These are phyloP conservation scores for Yoshiicerus persimilis DNA, from an alignment of 1,140 invertebrate genomes.

Conservation along the genomic window DNA sequence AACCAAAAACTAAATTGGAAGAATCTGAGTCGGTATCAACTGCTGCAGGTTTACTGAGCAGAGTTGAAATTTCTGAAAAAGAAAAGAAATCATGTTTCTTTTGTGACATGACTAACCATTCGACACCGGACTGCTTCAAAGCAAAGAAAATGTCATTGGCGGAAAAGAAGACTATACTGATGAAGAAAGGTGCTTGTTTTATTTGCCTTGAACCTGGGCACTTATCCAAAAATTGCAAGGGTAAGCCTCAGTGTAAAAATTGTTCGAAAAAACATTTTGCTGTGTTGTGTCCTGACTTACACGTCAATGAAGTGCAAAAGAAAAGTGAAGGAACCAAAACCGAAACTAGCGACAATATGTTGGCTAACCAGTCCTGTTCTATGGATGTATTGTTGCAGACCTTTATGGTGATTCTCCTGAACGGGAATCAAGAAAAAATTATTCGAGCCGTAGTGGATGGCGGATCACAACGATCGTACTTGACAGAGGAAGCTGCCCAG, in stretches of 20 bases:
- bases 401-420: background rate
- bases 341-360: background rate
- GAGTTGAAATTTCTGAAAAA: background rate
- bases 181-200: background rate
- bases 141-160: background rate
- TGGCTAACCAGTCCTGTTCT: background rate
- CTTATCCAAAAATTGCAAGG: background rate
- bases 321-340: background rate
- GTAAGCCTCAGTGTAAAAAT: background rate
- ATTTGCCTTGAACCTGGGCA: background rate
- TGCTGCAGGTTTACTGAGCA: background rate
- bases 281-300: background rate
- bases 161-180: background rate
- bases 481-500: background rate
- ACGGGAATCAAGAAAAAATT: background rate
- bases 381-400: background rate
- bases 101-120: background rate
- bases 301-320: background rate
- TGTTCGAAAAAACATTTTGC: background rate
- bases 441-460: constrained; percentile 18
- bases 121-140: background rate
- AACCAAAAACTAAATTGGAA: background rate
- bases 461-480: background rate
- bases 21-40: background rate
- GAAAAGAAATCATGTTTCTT: background rate